These are phyloP conservation scores for Agriopis leucophaearia DNA, from an alignment of 2,888 invertebrate species.

Conservation along the genomic window DNA sequence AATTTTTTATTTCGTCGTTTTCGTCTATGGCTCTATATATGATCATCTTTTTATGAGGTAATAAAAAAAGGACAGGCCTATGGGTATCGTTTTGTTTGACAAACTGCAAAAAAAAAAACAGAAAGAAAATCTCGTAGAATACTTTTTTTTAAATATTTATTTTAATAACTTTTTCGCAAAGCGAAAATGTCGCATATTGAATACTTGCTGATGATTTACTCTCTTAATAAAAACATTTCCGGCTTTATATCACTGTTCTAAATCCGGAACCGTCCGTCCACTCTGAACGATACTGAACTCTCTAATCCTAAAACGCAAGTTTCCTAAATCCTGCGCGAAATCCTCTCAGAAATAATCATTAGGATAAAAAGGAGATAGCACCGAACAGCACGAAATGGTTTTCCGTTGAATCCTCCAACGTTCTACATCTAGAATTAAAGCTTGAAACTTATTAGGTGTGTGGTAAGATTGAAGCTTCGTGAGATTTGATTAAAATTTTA, in stretches of 20 bases:
- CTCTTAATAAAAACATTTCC: not conserved
- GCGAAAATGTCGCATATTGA: too few species aligned
- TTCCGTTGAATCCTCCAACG: slow-evolving; percentile 21
- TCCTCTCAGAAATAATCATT: slow-evolving; percentile 31
- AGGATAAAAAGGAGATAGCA: not conserved
- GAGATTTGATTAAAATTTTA: too few species aligned
- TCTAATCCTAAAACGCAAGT: slow-evolving; percentile 38
- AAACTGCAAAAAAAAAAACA: too few species aligned
- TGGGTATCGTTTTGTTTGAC: too few species aligned
- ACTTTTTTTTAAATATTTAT: not conserved
- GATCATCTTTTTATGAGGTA: too few species aligned
- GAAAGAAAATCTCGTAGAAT: not conserved
- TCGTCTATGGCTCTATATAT: too few species aligned
- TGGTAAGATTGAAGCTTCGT: too few species aligned
- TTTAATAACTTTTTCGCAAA: too few species aligned
- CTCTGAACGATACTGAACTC: slow-evolving; percentile 3
- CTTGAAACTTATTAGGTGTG: not conserved
- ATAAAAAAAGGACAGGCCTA: too few species aligned
- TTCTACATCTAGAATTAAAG: slow-evolving; percentile 14
- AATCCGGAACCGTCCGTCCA: not conserved
- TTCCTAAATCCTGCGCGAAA: slow-evolving; percentile 24
- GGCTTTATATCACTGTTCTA: not conserved
- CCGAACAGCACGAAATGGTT: slow-evolving; percentile 28
- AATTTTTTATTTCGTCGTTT: too few species aligned
- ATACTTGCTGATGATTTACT: too few species aligned